Conservation (phyloP, 2,113 vertebrate genomes). For the Pardalotus punctatus region DNA sequence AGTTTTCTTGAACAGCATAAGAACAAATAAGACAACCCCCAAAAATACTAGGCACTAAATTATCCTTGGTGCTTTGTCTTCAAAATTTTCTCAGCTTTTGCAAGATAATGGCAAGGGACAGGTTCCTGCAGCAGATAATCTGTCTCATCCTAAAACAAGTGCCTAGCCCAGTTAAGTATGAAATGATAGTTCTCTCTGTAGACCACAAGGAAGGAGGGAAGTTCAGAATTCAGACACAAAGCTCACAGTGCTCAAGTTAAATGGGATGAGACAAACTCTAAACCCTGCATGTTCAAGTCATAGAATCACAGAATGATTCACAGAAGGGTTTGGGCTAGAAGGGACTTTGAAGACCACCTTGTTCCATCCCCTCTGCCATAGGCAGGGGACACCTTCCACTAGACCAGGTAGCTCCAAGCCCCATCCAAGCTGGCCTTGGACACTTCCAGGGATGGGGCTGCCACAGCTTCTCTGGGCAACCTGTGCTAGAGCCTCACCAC, state of each 20-base stretch:
- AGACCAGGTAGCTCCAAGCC: background rate
- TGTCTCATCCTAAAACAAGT: background rate
- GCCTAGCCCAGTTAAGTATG: background rate
- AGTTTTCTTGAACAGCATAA: background rate
- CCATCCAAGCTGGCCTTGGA: background rate
- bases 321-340: background rate
- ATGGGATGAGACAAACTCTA: background rate
- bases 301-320: background rate
- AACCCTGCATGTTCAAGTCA: background rate
- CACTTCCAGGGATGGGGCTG: background rate
- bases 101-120: background rate
- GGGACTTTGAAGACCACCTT: background rate
- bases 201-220: background rate
- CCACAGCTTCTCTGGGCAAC: background rate
- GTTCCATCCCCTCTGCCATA: background rate
- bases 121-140: background rate
- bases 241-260: background rate
- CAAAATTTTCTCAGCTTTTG: background rate
- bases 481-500: background rate
- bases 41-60: background rate
- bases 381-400: background rate
- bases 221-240: background rate
- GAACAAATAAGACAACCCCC: background rate
- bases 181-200: background rate
- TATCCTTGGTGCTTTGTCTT: background rate